Base-by-base conservation (phyloP, 2,797 vertebrate genomes). In the Synanceia verrucosa region DNA sequence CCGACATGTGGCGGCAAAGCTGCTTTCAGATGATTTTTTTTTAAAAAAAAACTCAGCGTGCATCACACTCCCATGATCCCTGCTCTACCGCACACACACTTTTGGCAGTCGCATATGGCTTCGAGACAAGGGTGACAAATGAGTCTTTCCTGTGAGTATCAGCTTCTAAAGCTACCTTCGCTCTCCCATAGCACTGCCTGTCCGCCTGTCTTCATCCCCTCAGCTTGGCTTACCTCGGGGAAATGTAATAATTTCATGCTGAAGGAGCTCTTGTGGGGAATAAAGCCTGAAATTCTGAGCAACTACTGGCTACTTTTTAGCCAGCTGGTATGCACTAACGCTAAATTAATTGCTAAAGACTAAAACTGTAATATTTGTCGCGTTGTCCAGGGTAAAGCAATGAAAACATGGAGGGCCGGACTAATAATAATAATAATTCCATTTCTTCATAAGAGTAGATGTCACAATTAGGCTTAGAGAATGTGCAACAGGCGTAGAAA, bases 161-260 rank as follows among this genome's bases (percentile, higher is more conserved):
- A 64, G 57, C 87, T 94, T 93, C 82, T 62, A 83, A 81, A 83
- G 3, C 3, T 53, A 73, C 52, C 60, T 71, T 56, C 50, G 70
- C 90, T 71, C 58, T 86, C 75, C 84, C 82, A 79, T 86, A 79
- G 73, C 72, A 70, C 85, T 48, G 78, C 53, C 70, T 61, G 36
- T 93, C 87, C 23, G 47, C 64, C 50, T 70, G 58, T 88, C 87
- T 79, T 85, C 79, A 71, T 62, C 76, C 43, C 65, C 83, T 64
- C 66, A 55, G 46, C 61, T 76, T 43, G 79, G 76, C 69, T 87
- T 72, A 70, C 80, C 78, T 87, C 77, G 21, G 73, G 93, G 94
- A 96, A 95, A 96, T 95, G 92, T 87, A 91, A 94, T 95, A 94
- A 96, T 95, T 94, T 94, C 88, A 91, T 92, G 87, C 86, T 84